A percentile compares a stretch with the other conserved stretches of the same genome.
Conservation (phyloP, 1,140 invertebrate species). For the Caligus rogercresseyi region DNA sequence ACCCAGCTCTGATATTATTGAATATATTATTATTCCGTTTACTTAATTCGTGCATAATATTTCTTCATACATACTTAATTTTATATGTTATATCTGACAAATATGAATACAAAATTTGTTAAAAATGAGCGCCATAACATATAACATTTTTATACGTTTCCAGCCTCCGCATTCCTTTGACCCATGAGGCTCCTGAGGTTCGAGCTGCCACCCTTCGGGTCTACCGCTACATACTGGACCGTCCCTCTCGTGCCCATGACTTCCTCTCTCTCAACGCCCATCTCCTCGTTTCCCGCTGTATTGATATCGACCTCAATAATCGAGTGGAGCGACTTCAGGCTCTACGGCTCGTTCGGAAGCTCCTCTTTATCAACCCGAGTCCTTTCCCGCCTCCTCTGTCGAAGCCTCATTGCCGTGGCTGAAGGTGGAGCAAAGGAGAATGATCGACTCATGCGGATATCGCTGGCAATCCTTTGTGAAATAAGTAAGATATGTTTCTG, state of each 20-base stretch:
- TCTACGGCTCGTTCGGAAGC: slow-evolving; percentile 54
- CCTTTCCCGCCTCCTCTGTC: background rate
- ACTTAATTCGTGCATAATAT: too few species aligned
- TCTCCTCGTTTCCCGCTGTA: slow-evolving; percentile 29
- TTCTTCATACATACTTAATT: too few species aligned
- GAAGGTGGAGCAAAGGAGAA: slow-evolving; percentile 49
- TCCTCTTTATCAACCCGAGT: slow-evolving; percentile 26
- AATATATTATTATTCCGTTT: too few species aligned
- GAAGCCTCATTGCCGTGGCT: slow-evolving; percentile 49
- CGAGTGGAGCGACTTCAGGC: slow-evolving; percentile 76
- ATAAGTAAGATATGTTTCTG: slow-evolving; percentile 36
- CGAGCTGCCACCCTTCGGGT: slow-evolving; percentile 65
- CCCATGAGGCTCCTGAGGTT: slow-evolving; percentile 70
- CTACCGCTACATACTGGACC: slow-evolving; percentile 59
- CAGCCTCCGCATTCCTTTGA: slow-evolving; percentile 60
- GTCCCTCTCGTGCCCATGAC: slow-evolving; percentile 50
- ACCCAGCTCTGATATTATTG: too few species aligned
- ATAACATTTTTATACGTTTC: too few species aligned
- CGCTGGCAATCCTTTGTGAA: slow-evolving; percentile 66
- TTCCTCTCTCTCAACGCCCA: slow-evolving; percentile 50
- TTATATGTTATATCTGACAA: too few species aligned
- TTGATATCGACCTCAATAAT: slow-evolving; percentile 62
- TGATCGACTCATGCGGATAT: slow-evolving; percentile 57
- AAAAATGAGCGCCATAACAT: too few species aligned
- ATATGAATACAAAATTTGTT: too few species aligned